phyloP scores from a whole-genome alignment of 2,113 vertebrate species.

The Heptranchias perlo region DNA sequence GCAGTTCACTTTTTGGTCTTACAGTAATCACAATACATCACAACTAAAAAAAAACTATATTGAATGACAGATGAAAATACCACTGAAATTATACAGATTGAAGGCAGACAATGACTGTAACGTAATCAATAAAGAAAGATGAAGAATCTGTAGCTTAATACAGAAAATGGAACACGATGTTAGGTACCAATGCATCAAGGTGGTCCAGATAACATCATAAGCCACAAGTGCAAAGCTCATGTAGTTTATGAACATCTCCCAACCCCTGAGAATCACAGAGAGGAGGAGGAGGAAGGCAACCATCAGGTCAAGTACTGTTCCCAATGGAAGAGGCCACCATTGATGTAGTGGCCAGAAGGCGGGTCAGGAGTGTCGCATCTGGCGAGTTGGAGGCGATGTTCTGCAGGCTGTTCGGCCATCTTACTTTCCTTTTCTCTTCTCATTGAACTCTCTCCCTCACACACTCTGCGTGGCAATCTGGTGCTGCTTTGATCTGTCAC shows the following conservation, averaged over 20 bases:
- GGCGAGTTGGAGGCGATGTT: neutral
- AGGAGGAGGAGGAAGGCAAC: neutral
- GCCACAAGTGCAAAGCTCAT: neutral
- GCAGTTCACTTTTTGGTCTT: neutral
- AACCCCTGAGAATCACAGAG: too few relatives aligned
- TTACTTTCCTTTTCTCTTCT: neutral
- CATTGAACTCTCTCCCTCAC: neutral
- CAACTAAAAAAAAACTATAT: neutral
- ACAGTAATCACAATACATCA: neutral
- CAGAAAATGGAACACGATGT: neutral
- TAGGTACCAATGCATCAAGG: neutral
- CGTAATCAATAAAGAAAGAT: too few relatives aligned
- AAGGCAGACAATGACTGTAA: neutral
- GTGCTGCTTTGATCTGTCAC: neutral
- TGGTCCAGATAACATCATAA: neutral
- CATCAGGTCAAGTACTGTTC: neutral
- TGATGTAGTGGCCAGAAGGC: neutral
- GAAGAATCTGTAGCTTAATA: neutral
- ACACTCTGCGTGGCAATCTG: neutral
- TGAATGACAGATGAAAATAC: neutral
- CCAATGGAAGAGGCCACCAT: neutral
- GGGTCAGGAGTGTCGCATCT: neutral
- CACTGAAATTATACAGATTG: neutral
- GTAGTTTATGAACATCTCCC: too few relatives aligned
- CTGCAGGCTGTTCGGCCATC: neutral